Evolutionary conservation across 92 coral and sea anemone species (phyloP), one percentile per base, ranked within the genome.

Genomic region (Parazoanthus swiftii): DNA sequence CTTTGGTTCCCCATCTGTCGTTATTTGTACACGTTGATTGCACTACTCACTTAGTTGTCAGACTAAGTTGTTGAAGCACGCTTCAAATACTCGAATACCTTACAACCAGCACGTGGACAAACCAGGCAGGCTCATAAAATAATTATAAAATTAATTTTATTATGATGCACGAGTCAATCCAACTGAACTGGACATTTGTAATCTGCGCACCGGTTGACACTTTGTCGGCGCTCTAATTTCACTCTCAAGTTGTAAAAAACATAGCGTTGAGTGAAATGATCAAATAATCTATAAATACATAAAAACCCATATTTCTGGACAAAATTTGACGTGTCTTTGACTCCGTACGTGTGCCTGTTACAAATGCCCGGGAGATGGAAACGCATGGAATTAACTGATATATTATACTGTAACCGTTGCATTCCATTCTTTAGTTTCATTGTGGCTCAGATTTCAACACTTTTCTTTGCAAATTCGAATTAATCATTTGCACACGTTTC

Each of bases 331-430:
- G 36, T n/a, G 43, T 43, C 78, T 74, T 35, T 74, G 78, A 67
- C 77, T 35, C 77, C 77, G 42, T 73, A 73, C 77, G 77, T 73
- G 77, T 73, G 77, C 78, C 44, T 37, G 44, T 33, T 74, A 74
- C 78, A 74, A 74, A 72, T 74, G 78, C 78, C 78, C 43, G 78
- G 78, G 18, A 43, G 44, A 35, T 74, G 78, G 43, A 74, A 74
- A 74, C 38, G 78, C 78, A 74, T 74, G 78, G 78, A 74, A 74
- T 33, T 74, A 74, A 74, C 78, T 74, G 78, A 74, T 74, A 74
- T 43, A 29, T 70, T 70, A 70, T 74, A 74, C 78, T 74, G 78
- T 74, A 74, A 74, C 33, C 78, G 78, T 74, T 74, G 78, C 78
- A 43, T 74, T 74, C 78, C 78, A 43, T 74, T 74, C 78, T 74